A percentile compares a stretch with the other conserved stretches of the same genome.
phyloP scores from a whole-genome alignment of 2,113 vertebrate genomes.

The Anolis sagrei region DNA sequence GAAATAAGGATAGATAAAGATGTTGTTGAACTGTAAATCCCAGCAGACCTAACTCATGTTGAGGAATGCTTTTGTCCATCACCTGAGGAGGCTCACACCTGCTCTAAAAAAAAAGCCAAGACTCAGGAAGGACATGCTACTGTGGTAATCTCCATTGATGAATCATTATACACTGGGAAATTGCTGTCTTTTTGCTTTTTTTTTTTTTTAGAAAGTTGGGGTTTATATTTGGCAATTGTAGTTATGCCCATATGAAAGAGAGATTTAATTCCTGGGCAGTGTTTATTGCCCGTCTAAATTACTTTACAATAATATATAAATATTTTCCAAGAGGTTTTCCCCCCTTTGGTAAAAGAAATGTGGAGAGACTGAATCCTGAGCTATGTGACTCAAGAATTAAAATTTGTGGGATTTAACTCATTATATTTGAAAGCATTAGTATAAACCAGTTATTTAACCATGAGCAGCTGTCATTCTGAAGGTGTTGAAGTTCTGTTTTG shows the following conservation, averaged over 20 bases:
- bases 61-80: no score
- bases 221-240: not conserved
- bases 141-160: no score
- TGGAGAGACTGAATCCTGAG: not conserved
- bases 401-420: not conserved
- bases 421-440: conserved; percentile 1
- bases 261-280: not conserved
- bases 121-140: no score
- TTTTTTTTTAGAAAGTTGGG: no score
- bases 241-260: not conserved
- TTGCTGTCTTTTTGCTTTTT: no score
- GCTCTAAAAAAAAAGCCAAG: no score
- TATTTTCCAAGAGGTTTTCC: not conserved
- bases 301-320: not conserved
- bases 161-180: no score
- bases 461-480: not conserved
- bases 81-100: no score
- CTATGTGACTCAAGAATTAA: not conserved
- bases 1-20: no score
- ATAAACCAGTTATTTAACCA: not conserved
- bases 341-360: no score
- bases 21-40: no score
- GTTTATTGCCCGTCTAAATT: not conserved
- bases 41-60: no score
- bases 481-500: not conserved